Base-by-base conservation (phyloP, 2,888 invertebrate species). In the Xylota sylvarum region DNA sequence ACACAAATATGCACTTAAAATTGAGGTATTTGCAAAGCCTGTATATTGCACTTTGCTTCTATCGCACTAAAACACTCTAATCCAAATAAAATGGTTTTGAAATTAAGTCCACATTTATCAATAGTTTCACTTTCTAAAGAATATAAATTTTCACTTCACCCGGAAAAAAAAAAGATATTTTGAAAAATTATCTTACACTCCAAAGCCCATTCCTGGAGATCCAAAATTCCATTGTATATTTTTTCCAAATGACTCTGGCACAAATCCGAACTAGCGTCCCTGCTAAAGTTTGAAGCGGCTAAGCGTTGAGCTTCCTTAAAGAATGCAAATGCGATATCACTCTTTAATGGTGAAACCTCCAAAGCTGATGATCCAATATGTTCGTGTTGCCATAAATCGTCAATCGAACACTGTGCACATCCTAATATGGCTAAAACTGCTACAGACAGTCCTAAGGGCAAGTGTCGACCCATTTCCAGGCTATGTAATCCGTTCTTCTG, bases 191-290 rank as follows among this genome's bases (percentile, higher is more conserved):
- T 62, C 91, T 91, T 90, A 92, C 92, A 92, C 88, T 92, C 90
- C 67, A 92, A 88, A 9, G 92, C 91, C 92, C 92, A 92, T 88
- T 91, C 91, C 81, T 92, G 89, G 78, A 89, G 88, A 32, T 90
- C 89, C 30, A 77, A 35, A 56, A 92, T 88, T 46, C 90, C 90
- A 1, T 86, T 83, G 6, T 88, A 88, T 37, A 92, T 90, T 4
- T 89, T 89, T 3, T 81, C 65, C 43, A 92, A 78, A 88, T 92
- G 91, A 52, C 56, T 73, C 5, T 88, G 55, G 30, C 92, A 92
- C 62, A 88, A 88, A 5, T 81, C 79, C 23, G 89, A 87, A 12
- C 89, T 62, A 14, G 88, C 88, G 27, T 27, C 80, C 6, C 87
- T 74, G 52, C 67, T 65, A 10, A 72, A 50, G 19, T 76, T 79